A percentile compares a stretch with the other conserved stretches of the same genome.
Evolutionary conservation across 2,797 vertebrate genomes (phyloP).

Genomic region (Anas bernieri): DNA sequence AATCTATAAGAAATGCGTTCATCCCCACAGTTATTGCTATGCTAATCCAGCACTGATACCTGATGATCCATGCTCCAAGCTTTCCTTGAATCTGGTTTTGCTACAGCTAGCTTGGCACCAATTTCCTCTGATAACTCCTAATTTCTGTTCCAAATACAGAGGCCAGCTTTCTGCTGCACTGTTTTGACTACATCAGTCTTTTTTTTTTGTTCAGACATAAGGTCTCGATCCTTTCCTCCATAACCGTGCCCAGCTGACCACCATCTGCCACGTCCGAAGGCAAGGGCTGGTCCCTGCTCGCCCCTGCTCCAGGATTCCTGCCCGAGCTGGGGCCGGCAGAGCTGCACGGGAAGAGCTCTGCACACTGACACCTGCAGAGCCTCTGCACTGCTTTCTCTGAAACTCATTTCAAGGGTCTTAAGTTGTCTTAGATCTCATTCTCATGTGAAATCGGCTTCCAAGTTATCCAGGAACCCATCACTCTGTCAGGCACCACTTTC

Average conservation of each 20-base stretch:
- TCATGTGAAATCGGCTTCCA: not conserved
- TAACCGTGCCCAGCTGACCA: accelerated
- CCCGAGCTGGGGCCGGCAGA: not conserved
- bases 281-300: not conserved
- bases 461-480: not conserved
- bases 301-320: accelerated
- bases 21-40: not conserved
- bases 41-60: not conserved
- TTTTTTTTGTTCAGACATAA: not conserved
- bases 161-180: not conserved
- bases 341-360: not conserved
- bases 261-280: not conserved
- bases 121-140: not conserved
- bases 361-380: not conserved
- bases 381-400: not conserved
- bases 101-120: not conserved
- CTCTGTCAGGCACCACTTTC: not conserved
- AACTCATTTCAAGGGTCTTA: not conserved
- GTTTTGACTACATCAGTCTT: not conserved
- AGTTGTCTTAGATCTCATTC: not conserved
- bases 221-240: not conserved
- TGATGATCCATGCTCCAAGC: not conserved
- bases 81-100: not conserved
- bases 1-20: not conserved
- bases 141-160: not conserved